Percentiles rank a stretch among this genome's conserved stretches.
Conservation (phyloP, 2,113 vertebrate genomes). For the Acanthisitta chloris region DNA sequence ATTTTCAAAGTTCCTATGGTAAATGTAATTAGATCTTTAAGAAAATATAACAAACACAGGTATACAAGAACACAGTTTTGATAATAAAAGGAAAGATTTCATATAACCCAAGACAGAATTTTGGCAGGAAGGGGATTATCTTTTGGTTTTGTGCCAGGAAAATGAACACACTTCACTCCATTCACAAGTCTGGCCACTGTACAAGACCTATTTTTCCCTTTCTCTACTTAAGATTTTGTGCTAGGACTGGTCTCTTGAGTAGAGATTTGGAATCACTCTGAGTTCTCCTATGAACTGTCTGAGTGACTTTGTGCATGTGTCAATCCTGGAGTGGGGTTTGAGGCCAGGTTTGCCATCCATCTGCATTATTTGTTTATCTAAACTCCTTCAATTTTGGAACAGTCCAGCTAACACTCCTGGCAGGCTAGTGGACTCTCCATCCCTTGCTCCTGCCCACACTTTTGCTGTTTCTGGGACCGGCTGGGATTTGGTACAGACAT, state of each 20-base stretch:
- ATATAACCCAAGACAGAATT: not conserved
- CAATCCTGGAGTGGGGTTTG: not conserved
- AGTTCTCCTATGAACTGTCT: not conserved
- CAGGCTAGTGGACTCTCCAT: not conserved
- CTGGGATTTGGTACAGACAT: not conserved
- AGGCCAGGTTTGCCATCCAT: not conserved
- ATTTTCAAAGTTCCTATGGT: not conserved
- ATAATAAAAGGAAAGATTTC: not conserved
- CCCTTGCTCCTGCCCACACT: not conserved
- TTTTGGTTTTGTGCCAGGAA: not conserved
- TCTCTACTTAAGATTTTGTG: not conserved
- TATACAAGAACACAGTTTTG: not conserved
- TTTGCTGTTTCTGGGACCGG: not conserved
- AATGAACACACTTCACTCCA: not conserved
- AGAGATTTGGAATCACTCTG: not conserved
- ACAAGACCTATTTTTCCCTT: not conserved
- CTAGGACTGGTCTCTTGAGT: not conserved
- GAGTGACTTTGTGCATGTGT: not conserved
- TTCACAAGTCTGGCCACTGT: not conserved
- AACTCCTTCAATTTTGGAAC: not conserved
- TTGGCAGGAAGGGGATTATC: not conserved
- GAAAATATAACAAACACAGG: not conserved
- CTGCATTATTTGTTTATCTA: not conserved
- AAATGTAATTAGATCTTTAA: not conserved
- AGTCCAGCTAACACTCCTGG: not conserved